Base-by-base conservation (phyloP, 2,113 vertebrate genomes). In the Leucopsar rothschildi region DNA sequence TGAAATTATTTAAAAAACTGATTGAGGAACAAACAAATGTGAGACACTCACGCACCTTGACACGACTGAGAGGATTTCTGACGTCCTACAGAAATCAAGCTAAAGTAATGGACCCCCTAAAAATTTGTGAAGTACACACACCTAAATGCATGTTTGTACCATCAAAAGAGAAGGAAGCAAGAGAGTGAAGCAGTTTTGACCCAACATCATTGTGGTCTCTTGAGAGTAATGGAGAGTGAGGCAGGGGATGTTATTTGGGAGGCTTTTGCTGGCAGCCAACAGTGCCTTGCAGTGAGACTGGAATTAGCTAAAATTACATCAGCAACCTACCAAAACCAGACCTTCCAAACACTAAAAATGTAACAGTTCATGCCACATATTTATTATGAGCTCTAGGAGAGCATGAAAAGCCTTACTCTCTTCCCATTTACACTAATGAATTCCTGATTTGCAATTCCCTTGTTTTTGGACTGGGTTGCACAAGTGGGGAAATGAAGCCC, bases 191-290 rank as follows among this genome's bases (percentile, higher is more conserved):
- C 12, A 49, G 25, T 52, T 79, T 72, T 68, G 44, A 64, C 24
- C 19, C 40, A 23, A 1, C 4, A 0, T 40, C 6, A 2, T 1
- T 64, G 17, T n/a, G 29, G 11, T 56, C 19, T 78, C 11, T 55
- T 2, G 5, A 68, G 65, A 84, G 24, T 20, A 64, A 50, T 0
- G 4, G 42, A 92, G 31, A 44, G 37, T 0, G 0, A 73, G 16
- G 29, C 13, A 73, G 59, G 15, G 6, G 23, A 39, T 18, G 18
- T 53, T 61, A 27, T 42, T 55, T 81, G 42, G 25, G 40, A 75
- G 13, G 19, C 8, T 37, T 92, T 71, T 66, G 39, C 42, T 68
- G 78, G 42, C 12, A 63, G 25, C 28, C 29, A 47, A 63, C 56
- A 47, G 21, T 24, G 76, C 65, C 42, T 70, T 68, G 70, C 68